Base-by-base conservation (phyloP, 2,888 invertebrate species). In the Sinhomidia bicolor region DNA sequence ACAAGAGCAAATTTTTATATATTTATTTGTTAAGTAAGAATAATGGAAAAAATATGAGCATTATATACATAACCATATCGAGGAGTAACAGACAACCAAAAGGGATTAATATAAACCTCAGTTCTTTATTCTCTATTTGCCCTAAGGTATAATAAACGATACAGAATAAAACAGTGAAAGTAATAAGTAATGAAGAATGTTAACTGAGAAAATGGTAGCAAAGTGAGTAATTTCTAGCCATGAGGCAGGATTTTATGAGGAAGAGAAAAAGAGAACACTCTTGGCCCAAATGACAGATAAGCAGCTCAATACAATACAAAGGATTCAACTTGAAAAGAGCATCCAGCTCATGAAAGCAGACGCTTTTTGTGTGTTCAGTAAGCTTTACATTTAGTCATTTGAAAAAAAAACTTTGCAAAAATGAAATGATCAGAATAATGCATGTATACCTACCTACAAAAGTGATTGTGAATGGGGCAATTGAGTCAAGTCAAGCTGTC, bases 401-500 rank as follows among this genome's bases (percentile, higher is more conserved):
- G 26, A 51, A 51, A 74, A 51, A 23, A 71, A 51, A 3, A 20
- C n/a, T 41, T 17, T 71, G 1, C 44, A 41, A 41, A 51, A 44
- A 41, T 36, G 17, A 47, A 47, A 51, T n/a, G n/a, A n/a, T n/a
- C n/a, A n/a, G n/a, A n/a, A n/a, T n/a, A n/a, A n/a, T n/a, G n/a
- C n/a, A n/a, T n/a, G n/a, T n/a, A n/a, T n/a, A n/a, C n/a, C n/a
- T n/a, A n/a, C n/a, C n/a, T n/a, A n/a, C n/a, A n/a, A n/a, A n/a
- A 78, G 54, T 78, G 51, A 32, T 32, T 17, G 51, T 51, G 76
- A 78, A 54, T 17, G 17, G 20, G 17, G 76, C 76, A 7, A 78
- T 78, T 78, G 51, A 78, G 32, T 54, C 76, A 29, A 54, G 32
- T 78, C 76, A 29, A 78, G 32, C 76, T 74, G 51, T 32, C 54